phyloP scores from a whole-genome alignment of 1,140 invertebrate genomes.

The Scaptomyza hsui region DNA sequence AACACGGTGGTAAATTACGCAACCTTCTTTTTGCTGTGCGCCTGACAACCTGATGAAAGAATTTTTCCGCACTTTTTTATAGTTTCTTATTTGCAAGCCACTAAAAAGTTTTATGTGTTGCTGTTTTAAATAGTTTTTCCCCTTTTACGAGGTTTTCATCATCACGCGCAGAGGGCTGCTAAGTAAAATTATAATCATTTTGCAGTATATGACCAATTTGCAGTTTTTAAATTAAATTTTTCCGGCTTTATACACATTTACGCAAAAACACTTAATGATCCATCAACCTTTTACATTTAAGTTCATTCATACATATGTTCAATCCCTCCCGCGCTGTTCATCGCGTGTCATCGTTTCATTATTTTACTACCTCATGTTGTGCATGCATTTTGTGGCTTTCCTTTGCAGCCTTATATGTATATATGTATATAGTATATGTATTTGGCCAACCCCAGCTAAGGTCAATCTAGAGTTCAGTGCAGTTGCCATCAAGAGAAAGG shows the following conservation, averaged over 20 bases:
- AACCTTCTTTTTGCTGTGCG: slow-evolving; percentile 8
- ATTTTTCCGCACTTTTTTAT: slow-evolving; percentile 51
- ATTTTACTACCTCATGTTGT: slow-evolving; percentile 26
- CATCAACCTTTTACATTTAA: background rate
- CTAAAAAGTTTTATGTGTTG: slow-evolving; percentile 41
- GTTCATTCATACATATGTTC: slow-evolving; percentile 7
- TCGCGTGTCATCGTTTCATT: slow-evolving; percentile 42
- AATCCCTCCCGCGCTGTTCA: slow-evolving; percentile 1
- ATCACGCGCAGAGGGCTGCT: slow-evolving; percentile 4
- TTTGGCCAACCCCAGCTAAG: slow-evolving; percentile 30
- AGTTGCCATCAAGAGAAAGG: slow-evolving; percentile 15
- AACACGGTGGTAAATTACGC: slow-evolving; percentile 23
- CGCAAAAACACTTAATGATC: background rate
- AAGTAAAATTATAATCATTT: slow-evolving; percentile 28
- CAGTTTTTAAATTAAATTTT: slow-evolving; percentile 4
- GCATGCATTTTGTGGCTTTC: slow-evolving; percentile 41
- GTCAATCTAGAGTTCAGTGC: slow-evolving; percentile 32
- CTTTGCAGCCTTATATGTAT: slow-evolving; percentile 5
- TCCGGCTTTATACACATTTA: background rate
- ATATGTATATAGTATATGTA: background rate
- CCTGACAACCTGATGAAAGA: slow-evolving; percentile 27
- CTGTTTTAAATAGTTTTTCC: slow-evolving; percentile 52
- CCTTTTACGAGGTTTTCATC: slow-evolving; percentile 6
- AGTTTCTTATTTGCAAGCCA: slow-evolving; percentile 54
- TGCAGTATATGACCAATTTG: slow-evolving; percentile 26